A percentile compares a stretch with the other conserved stretches of the same genome.
These are phyloP conservation scores for Cataglyphis albicans DNA, from an alignment of 2,888 invertebrate genomes.

Conservation along the genomic window DNA sequence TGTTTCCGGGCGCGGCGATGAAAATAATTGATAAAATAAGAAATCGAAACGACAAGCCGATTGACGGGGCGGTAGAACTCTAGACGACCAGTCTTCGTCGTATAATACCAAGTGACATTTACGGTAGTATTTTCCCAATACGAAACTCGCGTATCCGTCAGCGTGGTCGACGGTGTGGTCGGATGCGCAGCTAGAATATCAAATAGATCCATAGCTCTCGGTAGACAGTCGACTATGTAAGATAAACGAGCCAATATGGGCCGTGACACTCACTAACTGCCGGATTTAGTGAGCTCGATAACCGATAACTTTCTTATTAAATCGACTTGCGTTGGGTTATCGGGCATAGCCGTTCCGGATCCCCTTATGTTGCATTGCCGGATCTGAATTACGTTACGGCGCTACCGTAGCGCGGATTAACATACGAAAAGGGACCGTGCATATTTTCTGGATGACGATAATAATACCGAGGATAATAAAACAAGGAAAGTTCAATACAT, in stretches of 20 bases:
- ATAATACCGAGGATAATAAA: background rate
- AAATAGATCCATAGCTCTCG: constrained; percentile 77
- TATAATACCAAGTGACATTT: constrained; percentile 61
- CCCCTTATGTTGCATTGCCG: constrained; percentile 46
- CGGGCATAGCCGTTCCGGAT: constrained; percentile 59
- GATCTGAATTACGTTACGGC: constrained; percentile 53
- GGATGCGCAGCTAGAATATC: constrained; percentile 79
- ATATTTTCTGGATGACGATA: background rate
- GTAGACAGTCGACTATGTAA: constrained; percentile 78
- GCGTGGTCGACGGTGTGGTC: constrained; percentile 58
- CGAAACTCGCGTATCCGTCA: constrained; percentile 64
- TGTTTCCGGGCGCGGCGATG: background rate
- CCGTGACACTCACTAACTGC: constrained; percentile 80
- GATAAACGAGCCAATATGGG: constrained; percentile 83
- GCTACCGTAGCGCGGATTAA: constrained; percentile 16
- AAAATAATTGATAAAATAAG: constrained; percentile 26
- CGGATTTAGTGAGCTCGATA: constrained; percentile 81
- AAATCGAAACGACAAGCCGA: constrained; percentile 37
- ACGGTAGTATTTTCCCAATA: constrained; percentile 31
- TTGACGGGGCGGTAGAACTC: constrained; percentile 52
- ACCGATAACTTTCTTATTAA: constrained; percentile 83
- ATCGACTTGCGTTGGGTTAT: constrained; percentile 70
- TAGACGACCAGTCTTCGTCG: constrained; percentile 47
- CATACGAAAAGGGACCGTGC: background rate
- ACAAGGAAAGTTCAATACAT: background rate